Evolutionary conservation across 2,888 invertebrate species (phyloP), one percentile per base, ranked within the genome.

Genomic region (Leptura quadrifasciata): DNA sequence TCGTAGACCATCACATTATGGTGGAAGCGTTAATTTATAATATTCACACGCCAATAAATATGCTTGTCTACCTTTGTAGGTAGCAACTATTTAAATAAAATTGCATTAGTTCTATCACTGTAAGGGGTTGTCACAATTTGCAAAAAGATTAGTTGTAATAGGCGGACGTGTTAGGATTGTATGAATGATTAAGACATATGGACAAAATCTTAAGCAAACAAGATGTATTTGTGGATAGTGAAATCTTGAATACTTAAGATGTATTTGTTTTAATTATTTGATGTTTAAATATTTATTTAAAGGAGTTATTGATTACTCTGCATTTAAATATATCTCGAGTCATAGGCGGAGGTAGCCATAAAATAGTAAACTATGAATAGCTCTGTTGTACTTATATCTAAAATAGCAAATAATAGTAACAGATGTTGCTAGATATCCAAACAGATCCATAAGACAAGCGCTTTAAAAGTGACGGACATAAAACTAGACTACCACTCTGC

Each of bases 161-260:
- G 24, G 27, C 27, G 47, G 47, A 47, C 47, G 5, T 47, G n/a
- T 47, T 47, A n/a, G n/a, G n/a, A n/a, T 47, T 47, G 15, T 47
- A 47, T 3, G 12, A 47, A n/a, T 47, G 17, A 58, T 58, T n/a
- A 27, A 58, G 24, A 58, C 58, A n/a, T 27, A 24, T 27, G 15
- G 21, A 58, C 21, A 58, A 58, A 58, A 27, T 58, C 58, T 58
- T 58, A 15, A 58, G n/a, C 58, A 58, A 24, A 58, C 24, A 24
- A 24, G 2, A 58, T 57, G 39, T 39, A 39, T 39, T 39, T 39
- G 15, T 15, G 2, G 39, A 47, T 6, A n/a, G 47, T 47, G n/a
- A 47, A 47, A 47, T 47, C n/a, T n/a, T 47, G 47, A 47, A n/a
- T 47, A 39, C 39, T 39, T 12, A 15, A n/a, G n/a, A n/a, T 47